Evolutionary conservation across 2,888 invertebrate genomes (phyloP), one percentile per base, ranked within the genome.

Genomic region (Orthosia gothica): DNA sequence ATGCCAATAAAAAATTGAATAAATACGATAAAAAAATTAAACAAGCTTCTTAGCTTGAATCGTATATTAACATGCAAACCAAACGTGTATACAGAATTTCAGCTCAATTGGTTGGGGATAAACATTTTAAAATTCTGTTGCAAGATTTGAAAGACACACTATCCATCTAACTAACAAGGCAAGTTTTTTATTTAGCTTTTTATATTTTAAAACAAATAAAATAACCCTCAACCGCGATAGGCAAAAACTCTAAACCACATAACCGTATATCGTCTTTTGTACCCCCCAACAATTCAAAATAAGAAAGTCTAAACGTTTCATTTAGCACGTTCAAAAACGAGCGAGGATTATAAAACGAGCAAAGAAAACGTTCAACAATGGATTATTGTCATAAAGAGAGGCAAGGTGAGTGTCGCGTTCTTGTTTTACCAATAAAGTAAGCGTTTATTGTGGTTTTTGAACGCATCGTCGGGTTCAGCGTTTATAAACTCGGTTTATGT

Each of bases 321-420:
- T 87, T 89, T 85, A 82, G 82, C 83, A 72, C 89, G 86, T 88
- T 89, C 85, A 89, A 79, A 88, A 89, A 87, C 90, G 86, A 82
- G 81, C 74, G 84, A 66, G 89, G 87, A 89, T 90, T 91, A 90
- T 89, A 89, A 91, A 89, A 88, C 87, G 86, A 87, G 85, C 84
- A 84, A 89, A 89, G 85, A 92, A 93, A 92, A 88, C 91, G 89
- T 93, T 94, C 89, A 91, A 89, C 89, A 93, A 93, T 91, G 91
- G 93, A 95, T 95, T 94, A 95, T 94, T 90, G 93, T 91, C 92
- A 87, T 94, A 94, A 95, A 95, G 92, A 91, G 89, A 90, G 88
- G 84, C 84, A 55, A 81, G 67, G 89, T 90, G 62, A 70, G 86
- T 86, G 88, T 88, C 88, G 86, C 87, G 87, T 80, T 85, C 84